Percentiles rank a stretch among this genome's conserved stretches.
Conservation (phyloP, 2,113 vertebrate species). For the Lophura nycthemera region DNA sequence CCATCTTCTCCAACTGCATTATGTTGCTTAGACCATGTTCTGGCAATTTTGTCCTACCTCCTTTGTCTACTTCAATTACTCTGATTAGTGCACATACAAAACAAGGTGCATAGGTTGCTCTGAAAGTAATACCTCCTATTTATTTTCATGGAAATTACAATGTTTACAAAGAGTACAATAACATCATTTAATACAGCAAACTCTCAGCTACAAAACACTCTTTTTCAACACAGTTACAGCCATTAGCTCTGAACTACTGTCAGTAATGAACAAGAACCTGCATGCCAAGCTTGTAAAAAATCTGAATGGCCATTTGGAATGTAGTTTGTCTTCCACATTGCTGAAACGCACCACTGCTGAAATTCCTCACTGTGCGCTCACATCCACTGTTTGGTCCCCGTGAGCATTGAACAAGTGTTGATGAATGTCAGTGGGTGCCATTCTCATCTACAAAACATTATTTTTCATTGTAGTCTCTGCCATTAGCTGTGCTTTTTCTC, state of each 20-base stretch:
- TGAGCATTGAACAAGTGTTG: no score
- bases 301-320: background rate
- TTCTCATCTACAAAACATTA: no score
- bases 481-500: no score
- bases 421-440: no score
- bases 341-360: no score
- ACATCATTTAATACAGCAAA: background rate
- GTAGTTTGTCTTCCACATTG: no score
- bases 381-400: no score
- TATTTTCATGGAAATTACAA: background rate
- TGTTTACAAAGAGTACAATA: background rate
- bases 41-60: background rate
- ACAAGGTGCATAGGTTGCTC: background rate
- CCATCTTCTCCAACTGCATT: background rate
- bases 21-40: background rate
- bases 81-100: background rate
- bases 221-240: background rate
- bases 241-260: background rate
- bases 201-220: background rate
- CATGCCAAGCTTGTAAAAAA: background rate
- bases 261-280: background rate
- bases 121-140: background rate
- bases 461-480: no score
- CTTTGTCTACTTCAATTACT: background rate
- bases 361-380: no score